Percentiles rank a stretch among this genome's conserved stretches.
Evolutionary conservation across 2,113 vertebrate species (phyloP).

Genomic region (Morone saxatilis): DNA sequence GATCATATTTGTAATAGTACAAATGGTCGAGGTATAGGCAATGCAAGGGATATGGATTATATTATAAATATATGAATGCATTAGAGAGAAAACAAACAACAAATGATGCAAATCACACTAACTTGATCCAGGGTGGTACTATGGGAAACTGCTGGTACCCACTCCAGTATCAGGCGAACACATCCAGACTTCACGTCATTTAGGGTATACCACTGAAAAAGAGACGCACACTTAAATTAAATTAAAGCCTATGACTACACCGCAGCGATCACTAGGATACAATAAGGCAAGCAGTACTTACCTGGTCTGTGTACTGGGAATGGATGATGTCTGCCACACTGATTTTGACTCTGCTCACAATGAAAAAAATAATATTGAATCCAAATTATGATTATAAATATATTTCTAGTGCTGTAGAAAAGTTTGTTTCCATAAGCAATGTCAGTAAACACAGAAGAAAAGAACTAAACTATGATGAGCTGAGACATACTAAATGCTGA

Average conservation of each 20-base stretch:
- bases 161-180: conserved; percentile 89
- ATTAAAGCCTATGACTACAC: not conserved
- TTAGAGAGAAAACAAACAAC: not conserved
- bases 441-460: not conserved
- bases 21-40: not conserved
- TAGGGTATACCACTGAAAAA: conserved; percentile 89
- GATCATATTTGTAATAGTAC: not conserved
- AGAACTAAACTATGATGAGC: not conserved
- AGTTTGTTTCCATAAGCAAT: not conserved
- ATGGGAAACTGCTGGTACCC: conserved; percentile 81
- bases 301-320: conserved; percentile 80
- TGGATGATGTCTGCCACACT: conserved; percentile 75
- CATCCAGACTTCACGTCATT: conserved; percentile 89
- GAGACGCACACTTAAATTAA: not conserved
- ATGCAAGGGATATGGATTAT: not conserved
- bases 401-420: not conserved
- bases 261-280: not conserved
- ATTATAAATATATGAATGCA: not conserved
- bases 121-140: conserved; percentile 86
- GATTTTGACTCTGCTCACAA: conserved; percentile 71
- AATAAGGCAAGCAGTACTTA: conserved; percentile 34
- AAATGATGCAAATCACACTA: conserved; percentile 6
- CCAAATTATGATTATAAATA: too few species aligned
- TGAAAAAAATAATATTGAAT: not conserved
- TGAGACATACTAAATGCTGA: not conserved